These are phyloP conservation scores for Remorina albescens DNA, from an alignment of 2,797 vertebrate genomes.

Conservation along the genomic window DNA sequence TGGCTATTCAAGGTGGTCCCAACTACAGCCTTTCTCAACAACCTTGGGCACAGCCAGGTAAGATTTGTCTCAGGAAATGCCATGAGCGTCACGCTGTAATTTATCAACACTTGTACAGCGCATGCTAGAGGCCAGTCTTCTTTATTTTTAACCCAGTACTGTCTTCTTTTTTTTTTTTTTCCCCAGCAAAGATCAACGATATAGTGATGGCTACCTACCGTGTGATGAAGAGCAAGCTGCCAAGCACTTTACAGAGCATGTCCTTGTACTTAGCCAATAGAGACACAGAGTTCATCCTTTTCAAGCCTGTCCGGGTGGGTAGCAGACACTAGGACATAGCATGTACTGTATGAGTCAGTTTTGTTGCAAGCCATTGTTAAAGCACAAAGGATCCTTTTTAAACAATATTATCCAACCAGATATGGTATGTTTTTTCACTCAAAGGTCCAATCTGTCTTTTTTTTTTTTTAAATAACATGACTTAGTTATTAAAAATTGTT, in stretches of 20 bases:
- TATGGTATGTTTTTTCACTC: slow-evolving; percentile 7
- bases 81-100: slow-evolving; percentile 51
- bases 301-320: slow-evolving; percentile 98
- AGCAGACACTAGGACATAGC: slow-evolving; percentile 40
- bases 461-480: slow-evolving; percentile 5
- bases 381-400: slow-evolving; percentile 32
- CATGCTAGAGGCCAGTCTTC: slow-evolving; percentile 53
- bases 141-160: slow-evolving; percentile 38
- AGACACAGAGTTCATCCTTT: slow-evolving; percentile 98
- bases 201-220: slow-evolving; percentile 92
- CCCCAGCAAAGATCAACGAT: slow-evolving; percentile 95
- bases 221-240: slow-evolving; percentile 95
- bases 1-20: slow-evolving; percentile 95
- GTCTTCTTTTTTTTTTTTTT: slow-evolving; percentile 40
- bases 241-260: slow-evolving; percentile 94
- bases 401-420: slow-evolving; percentile 5
- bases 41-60: slow-evolving; percentile 98
- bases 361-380: slow-evolving; percentile 55
- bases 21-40: slow-evolving; percentile 94
- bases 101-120: slow-evolving; percentile 64
- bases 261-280: slow-evolving; percentile 96
- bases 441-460: slow-evolving; percentile 18
- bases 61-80: slow-evolving; percentile 66
- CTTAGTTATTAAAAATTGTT: not conserved
- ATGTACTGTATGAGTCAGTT: slow-evolving; percentile 32